Evolutionary conservation across 2,113 vertebrate genomes (phyloP).

Genomic region (Collichthys lucidus): DNA sequence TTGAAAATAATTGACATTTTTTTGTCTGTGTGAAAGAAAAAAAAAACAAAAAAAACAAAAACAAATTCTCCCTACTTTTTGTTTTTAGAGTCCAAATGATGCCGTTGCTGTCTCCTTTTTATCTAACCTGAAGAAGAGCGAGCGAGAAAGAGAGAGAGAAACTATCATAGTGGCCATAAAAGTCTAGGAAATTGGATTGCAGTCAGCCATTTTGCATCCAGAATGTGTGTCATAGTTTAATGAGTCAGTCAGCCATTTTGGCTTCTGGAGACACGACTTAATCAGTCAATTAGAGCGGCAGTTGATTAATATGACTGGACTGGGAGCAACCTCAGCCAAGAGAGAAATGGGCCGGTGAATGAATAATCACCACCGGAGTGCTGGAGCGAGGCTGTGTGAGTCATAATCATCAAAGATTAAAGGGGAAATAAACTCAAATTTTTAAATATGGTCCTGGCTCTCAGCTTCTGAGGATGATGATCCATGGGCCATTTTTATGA

Average conservation of each 20-base stretch:
- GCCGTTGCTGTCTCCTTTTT: not conserved
- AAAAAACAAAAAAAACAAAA: no score
- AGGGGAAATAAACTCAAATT: conserved; percentile 59
- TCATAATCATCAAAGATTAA: conserved; percentile 66
- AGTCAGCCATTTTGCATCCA: conserved; percentile 66
- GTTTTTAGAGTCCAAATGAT: not conserved
- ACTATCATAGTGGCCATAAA: conserved; percentile 38
- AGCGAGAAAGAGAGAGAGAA: not conserved
- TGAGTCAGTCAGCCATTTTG: conserved; percentile 72
- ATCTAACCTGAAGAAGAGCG: not conserved
- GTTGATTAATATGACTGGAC: conserved; percentile 75
- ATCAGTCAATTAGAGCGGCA: conserved; percentile 74
- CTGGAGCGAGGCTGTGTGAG: conserved; percentile 49
- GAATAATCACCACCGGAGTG: conserved; percentile 61
- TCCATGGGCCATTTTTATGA: conserved; percentile 45
- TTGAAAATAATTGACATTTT: no score
- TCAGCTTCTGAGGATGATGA: conserved; percentile 39
- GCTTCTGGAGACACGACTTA: conserved; percentile 64
- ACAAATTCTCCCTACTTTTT: not conserved
- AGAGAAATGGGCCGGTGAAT: conserved; percentile 71
- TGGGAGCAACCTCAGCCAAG: conserved; percentile 66
- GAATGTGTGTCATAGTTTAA: conserved; percentile 64
- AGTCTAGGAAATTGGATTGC: conserved; percentile 36
- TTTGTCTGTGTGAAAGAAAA: not conserved
- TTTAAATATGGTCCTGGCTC: conserved; percentile 47